Evolutionary conservation across 1,140 invertebrate species (phyloP).

Genomic region (Helicoverpa zea): DNA sequence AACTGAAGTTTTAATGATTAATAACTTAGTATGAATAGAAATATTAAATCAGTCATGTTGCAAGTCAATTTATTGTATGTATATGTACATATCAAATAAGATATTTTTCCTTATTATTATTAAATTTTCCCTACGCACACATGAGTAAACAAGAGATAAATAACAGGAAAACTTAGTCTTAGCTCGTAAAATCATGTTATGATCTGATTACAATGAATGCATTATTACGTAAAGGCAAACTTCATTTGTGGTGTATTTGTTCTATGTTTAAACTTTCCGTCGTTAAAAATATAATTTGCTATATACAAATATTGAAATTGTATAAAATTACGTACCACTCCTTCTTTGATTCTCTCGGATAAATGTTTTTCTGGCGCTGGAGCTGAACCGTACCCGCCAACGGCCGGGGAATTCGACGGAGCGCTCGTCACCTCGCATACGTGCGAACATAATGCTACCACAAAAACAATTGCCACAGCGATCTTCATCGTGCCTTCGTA

Average conservation of each 20-base stretch:
- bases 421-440: conserved; percentile 52
- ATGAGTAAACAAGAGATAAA: background rate
- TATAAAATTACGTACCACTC: conserved; percentile 63
- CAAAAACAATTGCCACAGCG: conserved; percentile 57
- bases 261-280: too few species aligned
- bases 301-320: too few species aligned
- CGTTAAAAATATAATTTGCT: background rate
- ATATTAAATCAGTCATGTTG: background rate
- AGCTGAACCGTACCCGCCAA: background rate
- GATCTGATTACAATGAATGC: background rate
- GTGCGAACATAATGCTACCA: conserved; percentile 55
- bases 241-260: too few species aligned
- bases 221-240: background rate
- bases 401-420: background rate
- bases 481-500: conserved; percentile 21
- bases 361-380: conserved; percentile 62
- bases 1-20: too few species aligned
- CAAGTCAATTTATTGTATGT: background rate
- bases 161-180: background rate
- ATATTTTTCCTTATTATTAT: conserved; percentile 8
- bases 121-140: background rate
- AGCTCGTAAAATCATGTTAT: background rate
- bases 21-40: too few species aligned
- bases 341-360: conserved; percentile 64
- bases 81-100: background rate